These are phyloP conservation scores for Balanococcus diminutus DNA, from an alignment of 2,888 invertebrate genomes.

Conservation along the genomic window DNA sequence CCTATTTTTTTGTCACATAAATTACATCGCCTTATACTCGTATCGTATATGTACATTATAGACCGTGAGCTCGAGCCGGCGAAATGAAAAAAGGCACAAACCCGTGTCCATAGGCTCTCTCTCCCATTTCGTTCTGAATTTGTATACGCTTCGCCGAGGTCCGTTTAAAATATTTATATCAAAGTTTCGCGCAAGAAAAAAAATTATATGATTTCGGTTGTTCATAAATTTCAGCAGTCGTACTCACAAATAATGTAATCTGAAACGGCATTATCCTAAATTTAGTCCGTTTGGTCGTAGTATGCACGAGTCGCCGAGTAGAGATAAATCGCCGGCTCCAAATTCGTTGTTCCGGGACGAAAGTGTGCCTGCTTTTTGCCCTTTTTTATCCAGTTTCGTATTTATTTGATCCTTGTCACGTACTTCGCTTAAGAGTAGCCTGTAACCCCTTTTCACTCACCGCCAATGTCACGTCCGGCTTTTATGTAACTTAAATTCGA, in stretches of 20 bases:
- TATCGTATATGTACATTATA: neutral
- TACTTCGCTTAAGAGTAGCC: slow-evolving; percentile 49
- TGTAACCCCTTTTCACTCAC: slow-evolving; percentile 49
- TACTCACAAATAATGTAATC: slow-evolving; percentile 48
- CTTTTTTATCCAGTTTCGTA: slow-evolving; percentile 43
- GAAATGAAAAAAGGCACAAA: neutral
- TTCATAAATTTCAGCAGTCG: slow-evolving; percentile 41
- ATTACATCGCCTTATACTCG: slow-evolving; percentile 11
- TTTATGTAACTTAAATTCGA: slow-evolving; percentile 53
- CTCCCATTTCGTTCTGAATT: neutral
- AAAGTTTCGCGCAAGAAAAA: slow-evolving; percentile 27
- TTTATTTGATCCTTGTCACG: slow-evolving; percentile 53
- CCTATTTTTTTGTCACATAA: slow-evolving; percentile 27
- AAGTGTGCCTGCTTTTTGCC: slow-evolving; percentile 46
- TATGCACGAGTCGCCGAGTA: neutral
- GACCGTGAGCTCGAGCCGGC: neutral
- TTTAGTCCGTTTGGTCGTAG: neutral
- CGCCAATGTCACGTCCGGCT: slow-evolving; percentile 49
- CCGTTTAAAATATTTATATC: slow-evolving; percentile 35
- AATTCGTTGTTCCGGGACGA: slow-evolving; percentile 51
- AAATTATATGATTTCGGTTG: slow-evolving; percentile 33
- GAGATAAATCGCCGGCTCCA: slow-evolving; percentile 48
- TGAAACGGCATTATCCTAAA: slow-evolving; percentile 50
- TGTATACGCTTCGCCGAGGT: neutral
- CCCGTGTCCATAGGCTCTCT: neutral